Percentiles rank a stretch among this genome's conserved stretches.
These are phyloP conservation scores for Erinaceus europaeus DNA, from an alignment of 2,113 vertebrate genomes.

Conservation along the genomic window DNA sequence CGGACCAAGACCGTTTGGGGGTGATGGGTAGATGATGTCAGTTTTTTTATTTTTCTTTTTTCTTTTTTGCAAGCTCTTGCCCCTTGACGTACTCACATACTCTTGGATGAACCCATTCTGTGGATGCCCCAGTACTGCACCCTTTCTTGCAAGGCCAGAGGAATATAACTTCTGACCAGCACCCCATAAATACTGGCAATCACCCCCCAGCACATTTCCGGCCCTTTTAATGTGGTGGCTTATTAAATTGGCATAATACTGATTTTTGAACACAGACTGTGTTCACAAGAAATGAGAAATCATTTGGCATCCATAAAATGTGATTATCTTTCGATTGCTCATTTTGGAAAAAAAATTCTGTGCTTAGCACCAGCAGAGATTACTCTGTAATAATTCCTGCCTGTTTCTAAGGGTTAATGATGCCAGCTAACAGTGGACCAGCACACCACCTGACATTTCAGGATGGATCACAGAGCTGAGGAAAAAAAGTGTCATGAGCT, in stretches of 20 bases:
- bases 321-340: constrained; percentile 63
- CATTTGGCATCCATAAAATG: constrained; percentile 50
- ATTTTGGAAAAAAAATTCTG: constrained; percentile 58
- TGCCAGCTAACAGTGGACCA: constrained; percentile 46
- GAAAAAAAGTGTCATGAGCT: not conserved
- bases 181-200: not conserved
- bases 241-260: constrained; percentile 7
- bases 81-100: not conserved
- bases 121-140: not conserved
- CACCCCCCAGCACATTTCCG: constrained; percentile 20
- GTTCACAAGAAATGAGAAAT: constrained; percentile 58
- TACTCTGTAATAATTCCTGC: constrained; percentile 44
- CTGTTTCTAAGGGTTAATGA: constrained; percentile 63
- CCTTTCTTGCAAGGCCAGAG: not conserved
- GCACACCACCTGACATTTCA: constrained; percentile 45
- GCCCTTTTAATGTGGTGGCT: not conserved
- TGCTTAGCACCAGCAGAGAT: constrained; percentile 45
- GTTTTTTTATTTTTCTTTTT: no score
- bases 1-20: no score
- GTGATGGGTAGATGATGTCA: not conserved
- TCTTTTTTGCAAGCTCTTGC: not conserved
- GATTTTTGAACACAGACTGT: constrained; percentile 20
- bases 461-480: constrained; percentile 36
- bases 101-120: not conserved
- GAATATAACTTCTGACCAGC: not conserved